Conservation (phyloP, 2,797 vertebrate genomes). For the Microctenopoma stevenorrisi region DNA sequence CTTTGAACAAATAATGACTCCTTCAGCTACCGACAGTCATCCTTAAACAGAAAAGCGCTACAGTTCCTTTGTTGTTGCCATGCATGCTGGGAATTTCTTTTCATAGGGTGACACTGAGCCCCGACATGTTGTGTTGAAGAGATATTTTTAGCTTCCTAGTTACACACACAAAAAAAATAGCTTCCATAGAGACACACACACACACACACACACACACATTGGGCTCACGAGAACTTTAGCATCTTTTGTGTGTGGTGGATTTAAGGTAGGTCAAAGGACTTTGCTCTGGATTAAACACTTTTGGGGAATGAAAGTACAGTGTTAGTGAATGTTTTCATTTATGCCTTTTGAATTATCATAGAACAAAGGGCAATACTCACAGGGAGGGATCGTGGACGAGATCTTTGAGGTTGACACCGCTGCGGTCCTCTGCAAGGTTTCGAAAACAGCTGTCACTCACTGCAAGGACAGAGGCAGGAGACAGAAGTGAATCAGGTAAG, state of each 20-base stretch:
- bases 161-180: constrained; percentile 41
- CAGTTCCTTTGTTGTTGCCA: constrained; percentile 64
- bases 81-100: constrained; percentile 69
- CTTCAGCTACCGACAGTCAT: constrained; percentile 33
- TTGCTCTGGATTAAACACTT: constrained; percentile 10
- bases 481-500: constrained; percentile 26
- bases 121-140: constrained; percentile 53
- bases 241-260: constrained; percentile 1
- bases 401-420: constrained; percentile 99
- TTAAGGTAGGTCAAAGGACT: constrained; percentile 31
- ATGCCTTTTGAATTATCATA: background rate
- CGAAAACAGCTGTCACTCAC: constrained; percentile 99
- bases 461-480: constrained; percentile 75
- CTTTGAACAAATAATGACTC: constrained; percentile 55
- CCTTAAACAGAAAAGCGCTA: constrained; percentile 45
- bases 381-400: constrained; percentile 98
- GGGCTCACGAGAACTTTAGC: constrained; percentile 6
- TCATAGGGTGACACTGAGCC: constrained; percentile 57
- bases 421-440: constrained; percentile 98
- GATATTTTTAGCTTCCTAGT: constrained; percentile 68
- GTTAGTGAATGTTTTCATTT: constrained; percentile 4
- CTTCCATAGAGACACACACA: constrained; percentile 34
- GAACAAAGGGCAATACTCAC: constrained; percentile 86
- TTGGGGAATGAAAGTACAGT: background rate
- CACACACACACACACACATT: constrained; percentile 4